These are phyloP conservation scores for Hippocampus kuda DNA, from an alignment of 2,797 vertebrate genomes.

Conservation along the genomic window DNA sequence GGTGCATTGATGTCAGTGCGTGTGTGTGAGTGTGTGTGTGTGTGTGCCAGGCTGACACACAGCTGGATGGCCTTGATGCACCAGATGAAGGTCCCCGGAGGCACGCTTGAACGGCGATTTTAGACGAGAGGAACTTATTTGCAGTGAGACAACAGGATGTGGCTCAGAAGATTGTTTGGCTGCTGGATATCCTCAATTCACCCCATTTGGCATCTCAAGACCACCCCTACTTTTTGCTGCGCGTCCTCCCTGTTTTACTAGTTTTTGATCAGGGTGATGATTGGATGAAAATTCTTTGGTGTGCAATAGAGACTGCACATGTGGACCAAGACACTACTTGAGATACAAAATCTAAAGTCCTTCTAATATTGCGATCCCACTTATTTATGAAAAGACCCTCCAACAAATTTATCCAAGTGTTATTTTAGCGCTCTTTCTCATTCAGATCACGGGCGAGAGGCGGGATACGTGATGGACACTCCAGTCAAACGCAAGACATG, in stretches of 20 bases:
- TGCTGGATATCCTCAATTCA: background rate
- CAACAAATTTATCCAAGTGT: too few species aligned
- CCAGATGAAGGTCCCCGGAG: background rate
- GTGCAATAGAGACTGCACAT: background rate
- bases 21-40: background rate
- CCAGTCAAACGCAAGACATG: background rate
- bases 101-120: background rate
- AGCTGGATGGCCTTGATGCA: background rate
- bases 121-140: background rate
- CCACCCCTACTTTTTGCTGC: background rate
- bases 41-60: background rate
- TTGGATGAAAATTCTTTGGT: background rate
- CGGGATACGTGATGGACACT: background rate
- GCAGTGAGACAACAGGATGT: conserved; percentile 1
- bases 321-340: background rate
- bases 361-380: background rate
- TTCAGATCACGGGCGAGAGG: background rate
- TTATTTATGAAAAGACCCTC: too few species aligned
- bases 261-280: background rate
- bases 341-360: background rate
- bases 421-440: background rate
- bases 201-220: background rate
- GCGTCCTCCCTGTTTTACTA: background rate
- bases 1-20: background rate
- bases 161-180: conserved; percentile 4